A percentile compares a stretch with the other conserved stretches of the same genome.
These are phyloP conservation scores for Phoeniculus purpureus DNA, from an alignment of 2,797 vertebrate species.

Conservation along the genomic window DNA sequence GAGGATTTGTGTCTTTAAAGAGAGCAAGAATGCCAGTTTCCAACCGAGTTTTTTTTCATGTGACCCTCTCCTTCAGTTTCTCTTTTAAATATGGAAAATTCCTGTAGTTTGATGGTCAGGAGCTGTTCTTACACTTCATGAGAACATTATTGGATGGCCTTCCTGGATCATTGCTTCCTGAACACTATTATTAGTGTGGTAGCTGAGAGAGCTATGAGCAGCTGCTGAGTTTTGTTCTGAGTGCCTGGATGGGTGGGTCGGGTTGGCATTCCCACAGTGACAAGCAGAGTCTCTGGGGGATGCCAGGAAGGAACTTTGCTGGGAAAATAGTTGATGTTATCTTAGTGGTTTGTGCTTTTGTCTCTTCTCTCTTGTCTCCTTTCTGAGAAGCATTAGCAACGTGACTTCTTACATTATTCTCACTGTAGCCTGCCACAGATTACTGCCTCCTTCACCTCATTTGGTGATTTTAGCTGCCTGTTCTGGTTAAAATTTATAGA, in stretches of 20 bases:
- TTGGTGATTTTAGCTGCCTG: background rate
- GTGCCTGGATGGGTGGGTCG: constrained; percentile 62
- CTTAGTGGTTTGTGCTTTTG: background rate
- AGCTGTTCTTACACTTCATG: background rate
- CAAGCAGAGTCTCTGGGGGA: background rate
- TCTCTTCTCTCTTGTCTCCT: background rate
- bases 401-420: background rate
- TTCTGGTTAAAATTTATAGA: background rate
- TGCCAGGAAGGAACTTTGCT: constrained; percentile 12
- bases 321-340: background rate
- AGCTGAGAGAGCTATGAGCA: constrained; percentile 64
- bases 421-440: background rate
- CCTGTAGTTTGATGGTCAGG: background rate
- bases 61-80: background rate
- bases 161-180: constrained; percentile 69
- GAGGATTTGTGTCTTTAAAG: background rate
- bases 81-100: constrained; percentile 5
- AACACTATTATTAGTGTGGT: constrained; percentile 75
- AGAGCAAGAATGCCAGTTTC: background rate
- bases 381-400: background rate
- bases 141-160: constrained; percentile 29
- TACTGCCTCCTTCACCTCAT: background rate
- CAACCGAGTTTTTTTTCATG: background rate
- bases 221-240: constrained; percentile 55
- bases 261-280: constrained; percentile 57